A percentile compares a stretch with the other conserved stretches of the same genome.
Evolutionary conservation across 1,140 invertebrate genomes (phyloP).

Genomic region (Oryctes rhinoceros): DNA sequence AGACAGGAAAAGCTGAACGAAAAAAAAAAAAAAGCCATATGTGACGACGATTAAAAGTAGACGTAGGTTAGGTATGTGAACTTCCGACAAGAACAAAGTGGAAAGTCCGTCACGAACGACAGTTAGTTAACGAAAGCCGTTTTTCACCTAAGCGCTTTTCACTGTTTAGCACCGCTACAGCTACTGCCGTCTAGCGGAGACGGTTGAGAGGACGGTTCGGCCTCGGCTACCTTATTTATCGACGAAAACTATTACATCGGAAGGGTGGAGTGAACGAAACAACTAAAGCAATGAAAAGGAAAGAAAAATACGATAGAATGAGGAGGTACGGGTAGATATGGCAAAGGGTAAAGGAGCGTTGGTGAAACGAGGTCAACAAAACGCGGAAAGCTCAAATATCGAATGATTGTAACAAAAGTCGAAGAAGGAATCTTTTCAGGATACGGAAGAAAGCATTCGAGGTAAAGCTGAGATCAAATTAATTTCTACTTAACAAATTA

Average conservation of each 20-base stretch:
- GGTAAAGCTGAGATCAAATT: too few species aligned
- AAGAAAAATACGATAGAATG: neutral
- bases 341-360: neutral
- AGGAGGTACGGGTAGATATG: neutral
- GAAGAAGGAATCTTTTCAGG: neutral
- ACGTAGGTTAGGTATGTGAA: neutral
- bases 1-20: too few species aligned
- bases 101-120: constrained; percentile 4
- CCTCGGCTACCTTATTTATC: constrained; percentile 7
- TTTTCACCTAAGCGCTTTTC: constrained; percentile 9
- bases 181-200: neutral
- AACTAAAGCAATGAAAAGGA: neutral
- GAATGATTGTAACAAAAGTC: neutral
- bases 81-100: constrained; percentile 13
- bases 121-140: constrained; percentile 18
- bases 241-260: neutral
- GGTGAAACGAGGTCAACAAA: neutral
- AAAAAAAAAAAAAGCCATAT: neutral
- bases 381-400: neutral
- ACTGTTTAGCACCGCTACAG: neutral
- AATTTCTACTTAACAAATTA: neutral
- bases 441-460: neutral
- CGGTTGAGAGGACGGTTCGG: neutral
- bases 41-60: neutral
- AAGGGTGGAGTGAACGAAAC: neutral